Conservation (phyloP, 1,140 invertebrate genomes). For the Atta texana region DNA sequence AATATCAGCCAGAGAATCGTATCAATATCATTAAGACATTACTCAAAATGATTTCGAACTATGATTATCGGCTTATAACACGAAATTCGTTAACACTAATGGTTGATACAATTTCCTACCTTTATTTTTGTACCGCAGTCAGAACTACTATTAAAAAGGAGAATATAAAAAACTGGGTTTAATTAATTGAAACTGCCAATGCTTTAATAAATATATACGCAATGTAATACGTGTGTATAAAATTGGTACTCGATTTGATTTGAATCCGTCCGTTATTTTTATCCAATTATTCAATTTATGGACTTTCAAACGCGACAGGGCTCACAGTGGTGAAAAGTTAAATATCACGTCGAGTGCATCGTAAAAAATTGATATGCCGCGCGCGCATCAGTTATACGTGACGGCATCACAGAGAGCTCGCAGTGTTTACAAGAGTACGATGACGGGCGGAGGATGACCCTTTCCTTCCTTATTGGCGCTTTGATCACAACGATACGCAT, state of each 20-base stretch:
- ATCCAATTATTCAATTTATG: slow-evolving; percentile 30
- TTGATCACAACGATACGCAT: slow-evolving; percentile 62
- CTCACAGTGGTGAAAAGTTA: slow-evolving; percentile 27
- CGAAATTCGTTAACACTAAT: background rate
- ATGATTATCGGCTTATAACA: too few relatives aligned
- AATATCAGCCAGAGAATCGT: too few relatives aligned
- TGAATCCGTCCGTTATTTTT: slow-evolving; percentile 10
- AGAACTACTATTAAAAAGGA: background rate
- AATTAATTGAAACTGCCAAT: background rate
- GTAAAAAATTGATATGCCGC: slow-evolving; percentile 45
- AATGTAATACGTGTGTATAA: slow-evolving; percentile 4
- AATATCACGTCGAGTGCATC: slow-evolving; percentile 33
- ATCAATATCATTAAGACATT: too few relatives aligned
- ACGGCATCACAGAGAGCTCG: slow-evolving; percentile 2
- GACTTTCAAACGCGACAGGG: slow-evolving; percentile 14
- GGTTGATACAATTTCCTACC: background rate
- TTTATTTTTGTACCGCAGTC: background rate
- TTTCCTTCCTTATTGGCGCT: slow-evolving; percentile 46
- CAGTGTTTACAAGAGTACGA: slow-evolving; percentile 38
- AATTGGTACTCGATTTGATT: slow-evolving; percentile 22
- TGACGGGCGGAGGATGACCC: slow-evolving; percentile 17
- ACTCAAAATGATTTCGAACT: too few relatives aligned
- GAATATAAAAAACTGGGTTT: background rate
- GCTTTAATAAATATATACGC: slow-evolving; percentile 20
- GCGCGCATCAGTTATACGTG: slow-evolving; percentile 46